Base-by-base conservation (phyloP, 2,113 vertebrate genomes). In the Setophaga coronata region DNA sequence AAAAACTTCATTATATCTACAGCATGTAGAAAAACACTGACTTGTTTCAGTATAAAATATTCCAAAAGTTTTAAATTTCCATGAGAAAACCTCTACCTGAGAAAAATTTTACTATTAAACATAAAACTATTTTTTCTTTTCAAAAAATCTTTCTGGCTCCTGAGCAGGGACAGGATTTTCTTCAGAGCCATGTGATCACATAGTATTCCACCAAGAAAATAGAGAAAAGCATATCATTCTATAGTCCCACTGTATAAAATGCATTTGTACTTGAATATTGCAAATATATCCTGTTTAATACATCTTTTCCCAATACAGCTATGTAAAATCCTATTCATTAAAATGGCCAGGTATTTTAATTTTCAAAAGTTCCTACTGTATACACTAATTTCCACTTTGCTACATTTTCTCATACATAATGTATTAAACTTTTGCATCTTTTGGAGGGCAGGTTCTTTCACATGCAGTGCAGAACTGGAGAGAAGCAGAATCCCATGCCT, bases 321-420 rank as follows among this genome's bases (percentile, higher is more conserved):
- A 23, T 77, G 54, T 24, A 80, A 93, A 95, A 80, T 40, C 33
- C 26, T 64, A 54, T 66, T 82, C 54, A 80, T 86, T 83, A 83
- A 80, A 86, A 50, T 21, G 9, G 7, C 18, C 34, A 80, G 25
- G 25, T 92, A 48, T 47, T 89, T 84, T 80, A 53, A 73, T 91
- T 89, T 94, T 94, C 64, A 78, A 36, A 38, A 42, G 8, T 73
- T 87, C 29, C 23, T 87, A 25, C 58, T 47, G 33, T 57, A 73
- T 28, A 73, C 47, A 31, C 16, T 61, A 42, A 90, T 90, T 95
- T 93, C 54, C 26, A 66, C 34, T 86, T 89, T 74, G 72, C 40
- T 87, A 62, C 16, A 5, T 95, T 89, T 92, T 89, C 69, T 91
- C 69, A 92, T 92, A 36, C 76, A 95, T 87, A 67, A 89, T 91